Evolutionary conservation across 2,797 vertebrate species (phyloP), one percentile per base, ranked within the genome.

Genomic region (Cheirogaleus major): DNA sequence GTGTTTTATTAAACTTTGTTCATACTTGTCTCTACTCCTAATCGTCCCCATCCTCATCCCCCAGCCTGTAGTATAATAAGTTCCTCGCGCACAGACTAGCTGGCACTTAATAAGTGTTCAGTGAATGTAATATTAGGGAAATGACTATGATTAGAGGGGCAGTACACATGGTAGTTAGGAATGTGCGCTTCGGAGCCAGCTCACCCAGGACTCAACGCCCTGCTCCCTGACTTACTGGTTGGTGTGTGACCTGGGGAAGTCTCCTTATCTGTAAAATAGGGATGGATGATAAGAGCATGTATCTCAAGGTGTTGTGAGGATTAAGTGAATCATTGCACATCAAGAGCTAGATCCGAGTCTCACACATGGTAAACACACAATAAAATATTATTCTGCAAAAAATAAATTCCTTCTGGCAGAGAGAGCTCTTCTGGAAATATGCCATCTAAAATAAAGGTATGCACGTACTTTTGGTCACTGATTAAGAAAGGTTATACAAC

Each of bases 311-410:
- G 70, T n/a, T 45, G 22, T 22, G 48, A 83, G 18, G 91, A 50
- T 45, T 59, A 70, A 95, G n/a, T 89, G 93, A 89, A 32, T 95
- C 93, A 73, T 27, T 30, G 7, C 41, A 76, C 13, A 65, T 41
- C 93, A 20, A 78, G 32, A 48, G 45, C 32, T 32, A 32, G 32
- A 59, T 43, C 32, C 55, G 52, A 89, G 72, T 45, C 88, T 25
- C 43, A 50, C 0, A 1, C 25, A 11, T 1, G 32, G 11, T 52
- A 89, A 95, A 91, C 48, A 67, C 43, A 59, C 65, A 93, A 67
- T 63, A 95, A 89, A 86, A 93, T 83, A 63, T 48, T 55, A 61
- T 85, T 92, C 86, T 75, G 55, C 35, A 73, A 81, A 93, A 92
- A 97, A 27, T 10, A 59, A 93, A 87, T 67, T 48, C 55, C 48